Evolutionary conservation across 2,797 vertebrate genomes (phyloP).

Genomic region (Anabas testudineus): DNA sequence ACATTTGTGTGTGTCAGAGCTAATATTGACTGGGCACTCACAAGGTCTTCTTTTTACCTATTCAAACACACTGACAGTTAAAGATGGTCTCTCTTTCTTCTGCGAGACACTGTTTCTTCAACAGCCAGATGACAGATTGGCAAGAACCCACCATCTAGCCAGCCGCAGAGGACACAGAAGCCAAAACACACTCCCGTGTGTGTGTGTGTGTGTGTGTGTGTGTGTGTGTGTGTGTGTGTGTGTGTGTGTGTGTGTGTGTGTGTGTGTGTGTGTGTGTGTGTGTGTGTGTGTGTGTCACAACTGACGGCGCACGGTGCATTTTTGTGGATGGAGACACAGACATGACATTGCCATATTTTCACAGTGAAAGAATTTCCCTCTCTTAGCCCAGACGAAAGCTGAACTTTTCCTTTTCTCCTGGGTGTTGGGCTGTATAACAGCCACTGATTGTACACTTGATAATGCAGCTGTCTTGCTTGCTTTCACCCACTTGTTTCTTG

Average conservation of each 20-base stretch:
- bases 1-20: conserved; percentile 12
- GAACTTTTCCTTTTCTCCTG: background rate
- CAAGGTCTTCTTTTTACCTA: conserved; percentile 9
- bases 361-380: conserved; percentile 63
- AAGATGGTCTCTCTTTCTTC: conserved; percentile 16
- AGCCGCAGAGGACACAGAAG: conserved; percentile 29
- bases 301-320: conserved; percentile 60
- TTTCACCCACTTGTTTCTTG: background rate
- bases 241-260: conserved; percentile 31
- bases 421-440: conserved; percentile 4
- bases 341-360: conserved; percentile 72
- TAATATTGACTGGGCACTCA: conserved; percentile 51
- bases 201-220: conserved; percentile 31
- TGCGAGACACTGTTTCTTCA: conserved; percentile 48
- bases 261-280: conserved; percentile 29
- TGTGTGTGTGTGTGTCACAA: conserved; percentile 23
- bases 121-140: conserved; percentile 60
- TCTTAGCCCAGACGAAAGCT: conserved; percentile 5
- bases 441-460: background rate
- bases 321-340: conserved; percentile 72
- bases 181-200: conserved; percentile 47
- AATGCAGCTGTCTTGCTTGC: background rate
- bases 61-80: conserved; percentile 29
- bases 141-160: conserved; percentile 31
- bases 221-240: conserved; percentile 23